Evolutionary conservation across 2,113 vertebrate species (phyloP).

Genomic region (Rhinoderma darwinii): DNA sequence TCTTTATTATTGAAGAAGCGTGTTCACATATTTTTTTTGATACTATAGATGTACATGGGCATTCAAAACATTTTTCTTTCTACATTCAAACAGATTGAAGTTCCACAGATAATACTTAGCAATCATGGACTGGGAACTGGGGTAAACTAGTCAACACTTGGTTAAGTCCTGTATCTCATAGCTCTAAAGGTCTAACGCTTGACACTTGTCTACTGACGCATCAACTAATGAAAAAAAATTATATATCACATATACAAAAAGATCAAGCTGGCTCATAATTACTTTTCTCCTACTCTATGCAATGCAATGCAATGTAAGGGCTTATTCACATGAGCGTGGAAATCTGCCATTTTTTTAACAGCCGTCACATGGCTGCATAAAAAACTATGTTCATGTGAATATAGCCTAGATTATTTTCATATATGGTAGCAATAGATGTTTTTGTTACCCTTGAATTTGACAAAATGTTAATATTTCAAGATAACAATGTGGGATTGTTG

Average conservation of each 20-base stretch:
- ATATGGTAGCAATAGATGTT: background rate
- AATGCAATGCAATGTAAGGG: background rate
- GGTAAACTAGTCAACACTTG: background rate
- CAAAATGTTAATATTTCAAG: background rate
- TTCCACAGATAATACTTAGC: background rate
- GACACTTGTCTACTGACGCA: background rate
- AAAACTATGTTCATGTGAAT: too few relatives aligned
- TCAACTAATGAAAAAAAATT: background rate
- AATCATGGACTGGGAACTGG: background rate
- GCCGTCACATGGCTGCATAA: too few relatives aligned
- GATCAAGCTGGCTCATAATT: background rate
- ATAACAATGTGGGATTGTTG: background rate
- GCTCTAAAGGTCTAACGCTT: background rate
- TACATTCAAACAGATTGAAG: background rate
- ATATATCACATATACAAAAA: background rate
- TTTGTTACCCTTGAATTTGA: background rate
- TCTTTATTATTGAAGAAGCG: background rate
- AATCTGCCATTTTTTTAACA: too few relatives aligned
- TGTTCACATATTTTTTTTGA: background rate
- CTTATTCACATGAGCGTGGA: too few relatives aligned
- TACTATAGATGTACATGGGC: background rate
- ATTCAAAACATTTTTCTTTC: background rate
- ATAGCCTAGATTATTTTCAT: too few relatives aligned
- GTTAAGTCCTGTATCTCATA: background rate
- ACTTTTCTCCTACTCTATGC: background rate